Evolutionary conservation across 1,140 invertebrate genomes (phyloP).

Genomic region (Meloidogyne floridensis): DNA sequence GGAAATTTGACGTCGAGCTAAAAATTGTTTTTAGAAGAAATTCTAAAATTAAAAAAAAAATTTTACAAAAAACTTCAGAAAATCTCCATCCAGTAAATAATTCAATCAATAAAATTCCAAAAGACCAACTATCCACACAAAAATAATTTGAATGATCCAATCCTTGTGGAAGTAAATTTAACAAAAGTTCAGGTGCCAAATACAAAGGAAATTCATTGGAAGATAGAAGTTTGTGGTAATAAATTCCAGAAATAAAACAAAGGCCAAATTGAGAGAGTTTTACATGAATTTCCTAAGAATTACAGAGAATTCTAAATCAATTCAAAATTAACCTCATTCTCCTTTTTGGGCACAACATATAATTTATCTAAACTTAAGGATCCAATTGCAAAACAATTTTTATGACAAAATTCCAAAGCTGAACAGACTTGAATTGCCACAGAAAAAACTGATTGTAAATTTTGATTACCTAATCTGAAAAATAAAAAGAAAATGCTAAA

Average conservation of each 20-base stretch:
- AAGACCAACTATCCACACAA: conserved; percentile 49
- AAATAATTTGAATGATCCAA: conserved; percentile 19
- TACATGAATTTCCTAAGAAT: conserved; percentile 26
- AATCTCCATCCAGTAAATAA: conserved; percentile 32
- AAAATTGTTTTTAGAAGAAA: conserved; percentile 16
- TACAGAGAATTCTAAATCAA: not conserved
- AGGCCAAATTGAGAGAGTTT: conserved; percentile 29
- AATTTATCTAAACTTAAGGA: conserved; percentile 23
- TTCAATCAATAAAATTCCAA: conserved; percentile 49
- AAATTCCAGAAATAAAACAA: conserved; percentile 15
- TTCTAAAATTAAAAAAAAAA: conserved; percentile 32
- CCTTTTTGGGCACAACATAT: not conserved
- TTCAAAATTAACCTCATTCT: conserved; percentile 9
- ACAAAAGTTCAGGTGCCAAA: conserved; percentile 46
- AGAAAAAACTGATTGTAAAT: conserved; percentile 3
- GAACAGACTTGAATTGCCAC: conserved; percentile 29
- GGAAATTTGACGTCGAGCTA: conserved; percentile 2
- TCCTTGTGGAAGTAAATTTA: conserved; percentile 22
- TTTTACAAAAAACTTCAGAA: conserved; percentile 40
- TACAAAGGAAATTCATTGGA: conserved; percentile 28
- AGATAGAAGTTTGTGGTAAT: conserved; percentile 11
- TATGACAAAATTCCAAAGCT: conserved; percentile 45
- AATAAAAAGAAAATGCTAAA: not conserved
- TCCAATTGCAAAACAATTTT: conserved; percentile 40
- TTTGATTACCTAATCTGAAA: not conserved